Evolutionary conservation across 1,140 invertebrate species (phyloP), one percentile per base, ranked within the genome.

Genomic region (Drosophila erecta): DNA sequence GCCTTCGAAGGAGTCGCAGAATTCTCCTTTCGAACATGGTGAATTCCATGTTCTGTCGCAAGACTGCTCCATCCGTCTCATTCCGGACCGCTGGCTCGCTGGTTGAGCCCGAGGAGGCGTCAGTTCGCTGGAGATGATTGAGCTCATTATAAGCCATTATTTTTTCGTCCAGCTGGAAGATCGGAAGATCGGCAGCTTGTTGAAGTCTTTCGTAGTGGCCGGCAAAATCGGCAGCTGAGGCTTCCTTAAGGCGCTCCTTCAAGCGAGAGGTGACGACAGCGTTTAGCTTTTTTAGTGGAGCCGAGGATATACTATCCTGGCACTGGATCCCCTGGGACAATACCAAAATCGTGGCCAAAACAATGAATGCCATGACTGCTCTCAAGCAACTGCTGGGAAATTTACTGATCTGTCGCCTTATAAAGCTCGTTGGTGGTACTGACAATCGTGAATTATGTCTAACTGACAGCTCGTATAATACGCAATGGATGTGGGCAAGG

Each of bases 91-190:
- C n/a, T 37, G n/a, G 5, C 0, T 1, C 4, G 12, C 12, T 12
- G 2, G n/a, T 38, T 38, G 33, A 27, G 2, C 12, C 33, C 2
- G 30, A 6, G 58, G 6, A 38, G 1, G 8, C 12, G 4, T 24
- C 46, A 15, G 14, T 10, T 8, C 3, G 11, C 12, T 37, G 12
- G 11, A 59, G 43, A 15, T 12, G 11, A 8, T 58, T 49, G 12
- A 69, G 76, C 4, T 35, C 43, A 41, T 76, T 71, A 14, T 69
- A 72, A 0, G 44, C 47, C 17, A 5, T 49, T 0, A 84, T 79
- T 64, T 84, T 84, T 20, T 58, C 17, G 38, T 79, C 80, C 6
- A 84, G 55, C 11, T 69, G 46, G 1, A 17, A 37, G 1, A 76
- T 2, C 1, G 80, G 72, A 11, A 83, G 37, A 5, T 22, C 14